Base-by-base conservation (phyloP, 2,888 invertebrate species). In the Piscicola geometra region DNA sequence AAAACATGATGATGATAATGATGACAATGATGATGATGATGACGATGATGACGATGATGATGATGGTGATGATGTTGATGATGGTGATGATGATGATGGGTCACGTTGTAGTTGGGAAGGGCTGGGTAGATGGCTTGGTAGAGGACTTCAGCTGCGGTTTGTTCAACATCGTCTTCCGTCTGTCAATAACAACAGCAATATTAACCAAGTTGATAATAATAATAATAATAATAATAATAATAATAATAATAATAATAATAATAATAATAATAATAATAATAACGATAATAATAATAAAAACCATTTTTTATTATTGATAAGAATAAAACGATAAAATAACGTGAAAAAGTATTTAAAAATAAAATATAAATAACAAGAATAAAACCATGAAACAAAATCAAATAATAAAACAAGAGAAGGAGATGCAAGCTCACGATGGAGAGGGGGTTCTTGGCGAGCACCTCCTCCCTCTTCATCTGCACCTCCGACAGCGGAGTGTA, bases 121-220 rank as follows among this genome's bases (percentile, higher is more conserved):
- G 93, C 94, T 0, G 97, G 95, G 80, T 97, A 86, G 89, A 98
- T 93, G n/a, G 93, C 93, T 80, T 91, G 91, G 85, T 97, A 98
- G 72, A 98, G 88, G 77, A 91, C 88, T 88, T 98, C 98, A 1
- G 92, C 90, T 77, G 94, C 91, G 30, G 92, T 93, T 83, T 91
- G 89, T 78, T 90, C 89, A 35, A 93, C 89, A 73, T 91, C 91
- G 32, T 76, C 80, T 77, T 85, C 84, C 5, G 82, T 81, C 82
- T 83, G 80, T 71, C 77, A 77, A n/a, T n/a, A n/a, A n/a, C n/a
- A n/a, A n/a, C n/a, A n/a, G n/a, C n/a, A n/a, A n/a, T n/a, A n/a
- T n/a, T n/a, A n/a, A n/a, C n/a, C n/a, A n/a, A n/a, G n/a, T n/a
- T n/a, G n/a, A n/a, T n/a, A n/a, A n/a, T n/a, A n/a, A n/a, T n/a